phyloP scores from a whole-genome alignment of 2,888 invertebrate genomes.

The Desoria tigrina region DNA sequence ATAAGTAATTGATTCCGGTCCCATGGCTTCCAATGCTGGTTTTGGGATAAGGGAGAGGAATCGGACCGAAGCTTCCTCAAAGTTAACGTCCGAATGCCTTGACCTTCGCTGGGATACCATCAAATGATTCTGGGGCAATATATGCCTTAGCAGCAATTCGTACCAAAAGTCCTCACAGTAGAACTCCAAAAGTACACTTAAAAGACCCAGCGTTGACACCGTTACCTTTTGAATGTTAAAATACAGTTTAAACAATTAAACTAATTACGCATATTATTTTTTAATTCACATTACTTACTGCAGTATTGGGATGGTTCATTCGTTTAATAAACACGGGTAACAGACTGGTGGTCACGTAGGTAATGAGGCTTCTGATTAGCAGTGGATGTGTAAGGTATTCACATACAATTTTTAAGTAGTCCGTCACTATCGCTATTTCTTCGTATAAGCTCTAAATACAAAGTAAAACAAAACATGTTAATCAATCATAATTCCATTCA shows the following conservation, averaged over 20 bases:
- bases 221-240: slow-evolving; percentile 37
- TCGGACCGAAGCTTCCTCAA: slow-evolving; percentile 46
- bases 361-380: slow-evolving; percentile 41
- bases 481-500: no score
- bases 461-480: slow-evolving; percentile 6
- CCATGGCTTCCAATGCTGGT: slow-evolving; percentile 40
- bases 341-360: slow-evolving; percentile 40
- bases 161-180: slow-evolving; percentile 53
- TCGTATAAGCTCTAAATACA: slow-evolving; percentile 50
- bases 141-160: slow-evolving; percentile 44
- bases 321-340: slow-evolving; percentile 43
- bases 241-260: slow-evolving; percentile 4
- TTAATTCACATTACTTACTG: slow-evolving; percentile 37
- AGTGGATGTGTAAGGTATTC: slow-evolving; percentile 47
- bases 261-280: not conserved
- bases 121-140: slow-evolving; percentile 49
- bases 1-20: slow-evolving; percentile 38
- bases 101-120: slow-evolving; percentile 45
- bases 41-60: slow-evolving; percentile 48
- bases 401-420: slow-evolving; percentile 50
- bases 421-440: slow-evolving; percentile 50
- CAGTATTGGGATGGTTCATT: slow-evolving; percentile 46
- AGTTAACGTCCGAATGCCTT: slow-evolving; percentile 44
- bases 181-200: slow-evolving; percentile 46
- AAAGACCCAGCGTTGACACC: slow-evolving; percentile 48